Evolutionary conservation across 35 echinoderm and acorn worm genomes (phyloP).

Genomic region (Ophiothrix spiculata): DNA sequence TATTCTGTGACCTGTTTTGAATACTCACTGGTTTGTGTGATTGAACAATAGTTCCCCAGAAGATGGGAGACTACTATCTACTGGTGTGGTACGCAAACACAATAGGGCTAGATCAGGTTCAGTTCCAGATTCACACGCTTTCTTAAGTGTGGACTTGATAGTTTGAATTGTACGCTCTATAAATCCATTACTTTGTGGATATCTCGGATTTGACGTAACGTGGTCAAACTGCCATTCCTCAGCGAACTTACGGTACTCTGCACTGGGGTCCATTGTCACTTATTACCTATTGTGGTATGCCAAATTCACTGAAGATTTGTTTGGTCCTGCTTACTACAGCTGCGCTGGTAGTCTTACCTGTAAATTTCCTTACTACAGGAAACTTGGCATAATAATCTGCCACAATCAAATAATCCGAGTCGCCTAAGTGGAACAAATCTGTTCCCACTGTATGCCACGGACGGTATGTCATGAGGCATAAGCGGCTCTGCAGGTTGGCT

Average conservation of each 20-base stretch:
- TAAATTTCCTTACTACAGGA: constrained; percentile 5
- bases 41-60: background rate
- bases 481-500: constrained; percentile 20
- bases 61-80: background rate
- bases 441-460: constrained; percentile 51
- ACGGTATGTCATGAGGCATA: constrained; percentile 31
- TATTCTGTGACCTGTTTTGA: background rate
- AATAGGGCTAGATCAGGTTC: background rate
- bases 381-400: constrained; percentile 72
- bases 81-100: background rate
- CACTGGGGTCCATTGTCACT: constrained; percentile 58
- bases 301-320: constrained; percentile 29
- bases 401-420: constrained; percentile 41
- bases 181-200: constrained; percentile 10
- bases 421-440: constrained; percentile 54
- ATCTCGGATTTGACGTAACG: constrained; percentile 7
- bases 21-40: background rate
- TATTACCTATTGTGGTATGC: constrained; percentile 29
- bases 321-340: background rate
- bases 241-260: constrained; percentile 32
- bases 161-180: constrained; percentile 19
- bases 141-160: background rate
- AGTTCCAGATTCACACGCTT: background rate
- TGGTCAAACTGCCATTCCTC: constrained; percentile 31
- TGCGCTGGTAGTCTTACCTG: background rate